A percentile compares a stretch with the other conserved stretches of the same genome.
Evolutionary conservation across 1,140 invertebrate species (phyloP).

Genomic region (Drosophila equinoxialis): DNA sequence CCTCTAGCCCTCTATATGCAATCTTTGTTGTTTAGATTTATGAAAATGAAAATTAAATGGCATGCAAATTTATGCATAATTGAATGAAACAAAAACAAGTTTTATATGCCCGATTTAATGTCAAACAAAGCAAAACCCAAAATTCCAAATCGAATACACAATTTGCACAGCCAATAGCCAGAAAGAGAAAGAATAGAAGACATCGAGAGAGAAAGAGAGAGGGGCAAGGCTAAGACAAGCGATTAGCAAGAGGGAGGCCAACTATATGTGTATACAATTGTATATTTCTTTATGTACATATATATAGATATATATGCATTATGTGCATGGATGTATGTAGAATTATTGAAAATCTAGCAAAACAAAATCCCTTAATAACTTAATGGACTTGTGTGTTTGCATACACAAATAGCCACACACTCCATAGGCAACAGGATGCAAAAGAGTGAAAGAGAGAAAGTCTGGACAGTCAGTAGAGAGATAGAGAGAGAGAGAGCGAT

Average conservation of each 20-base stretch:
- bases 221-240: slow-evolving; percentile 39
- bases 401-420: slow-evolving; percentile 41
- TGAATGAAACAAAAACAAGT: slow-evolving; percentile 65
- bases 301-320: background rate
- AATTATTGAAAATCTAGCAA: slow-evolving; percentile 59
- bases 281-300: too few species aligned
- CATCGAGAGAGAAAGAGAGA: background rate
- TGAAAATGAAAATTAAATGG: slow-evolving; percentile 59
- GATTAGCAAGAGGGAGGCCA: slow-evolving; percentile 45
- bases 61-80: slow-evolving; percentile 68
- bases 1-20: background rate
- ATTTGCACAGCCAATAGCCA: background rate
- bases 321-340: background rate
- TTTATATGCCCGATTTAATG: slow-evolving; percentile 50
- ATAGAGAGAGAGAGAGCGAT: slow-evolving; percentile 5
- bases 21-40: slow-evolving; percentile 46
- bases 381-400: slow-evolving; percentile 75
- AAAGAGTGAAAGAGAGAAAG: background rate
- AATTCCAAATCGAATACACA: slow-evolving; percentile 37
- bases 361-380: slow-evolving; percentile 80
- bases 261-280: too few species aligned
- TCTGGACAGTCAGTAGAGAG: background rate
- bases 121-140: slow-evolving; percentile 48
- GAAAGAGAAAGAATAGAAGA: background rate
- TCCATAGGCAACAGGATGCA: background rate